Percentiles rank a stretch among this genome's conserved stretches.
Conservation (phyloP, 2,113 vertebrate species). For the Heloderma charlesbogerti region DNA sequence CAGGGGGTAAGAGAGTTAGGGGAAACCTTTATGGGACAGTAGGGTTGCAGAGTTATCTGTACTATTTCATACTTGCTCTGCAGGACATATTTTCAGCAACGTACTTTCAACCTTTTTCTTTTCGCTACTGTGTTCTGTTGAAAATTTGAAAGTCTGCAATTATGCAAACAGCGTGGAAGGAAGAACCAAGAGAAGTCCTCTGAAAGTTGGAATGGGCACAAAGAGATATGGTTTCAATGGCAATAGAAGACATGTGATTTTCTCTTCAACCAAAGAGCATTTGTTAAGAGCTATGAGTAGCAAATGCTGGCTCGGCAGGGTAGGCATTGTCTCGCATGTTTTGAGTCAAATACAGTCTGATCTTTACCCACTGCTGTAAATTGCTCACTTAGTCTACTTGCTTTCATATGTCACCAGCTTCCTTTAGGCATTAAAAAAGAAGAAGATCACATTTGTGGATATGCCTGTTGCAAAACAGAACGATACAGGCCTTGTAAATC, state of each 20-base stretch:
- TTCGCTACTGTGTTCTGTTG: not conserved
- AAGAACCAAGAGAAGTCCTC: not conserved
- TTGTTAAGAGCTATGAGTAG: not conserved
- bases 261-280: conserved; percentile 31
- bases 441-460: conserved; percentile 4
- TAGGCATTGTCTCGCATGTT: conserved; percentile 16
- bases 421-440: conserved; percentile 11
- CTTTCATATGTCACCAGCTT: conserved; percentile 32
- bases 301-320: not conserved
- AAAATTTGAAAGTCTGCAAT: conserved; percentile 8
- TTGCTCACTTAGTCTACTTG: conserved; percentile 35
- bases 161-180: not conserved
- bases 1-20: not conserved
- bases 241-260: not conserved
- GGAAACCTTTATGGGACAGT: not conserved
- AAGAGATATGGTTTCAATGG: not conserved
- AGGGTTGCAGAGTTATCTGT: not conserved
- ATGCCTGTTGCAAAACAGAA: conserved; percentile 6
- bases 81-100: conserved; percentile 9
- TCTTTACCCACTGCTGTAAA: conserved; percentile 36
- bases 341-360: conserved; percentile 31
- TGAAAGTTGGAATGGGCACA: not conserved
- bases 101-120: not conserved
- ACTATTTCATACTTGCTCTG: accelerated
- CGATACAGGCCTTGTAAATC: not conserved